phyloP scores from a whole-genome alignment of 2,888 invertebrate species.

The Eupithecia subfuscata region DNA sequence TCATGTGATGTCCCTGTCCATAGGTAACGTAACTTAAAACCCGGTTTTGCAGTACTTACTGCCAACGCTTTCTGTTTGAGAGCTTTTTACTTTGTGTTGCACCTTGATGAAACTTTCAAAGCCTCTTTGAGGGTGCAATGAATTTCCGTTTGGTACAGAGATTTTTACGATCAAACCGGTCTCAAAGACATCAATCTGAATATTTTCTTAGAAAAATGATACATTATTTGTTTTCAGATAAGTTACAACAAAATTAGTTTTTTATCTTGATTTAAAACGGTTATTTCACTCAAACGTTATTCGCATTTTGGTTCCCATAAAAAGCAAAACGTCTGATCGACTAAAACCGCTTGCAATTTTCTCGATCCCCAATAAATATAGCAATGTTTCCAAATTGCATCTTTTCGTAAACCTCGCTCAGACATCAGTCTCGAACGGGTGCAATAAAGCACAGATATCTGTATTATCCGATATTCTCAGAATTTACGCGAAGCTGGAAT shows the following conservation, averaged over 20 bases:
- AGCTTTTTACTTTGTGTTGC: slow-evolving; percentile 8
- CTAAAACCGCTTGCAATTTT: slow-evolving; percentile 45
- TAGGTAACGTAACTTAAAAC: no score
- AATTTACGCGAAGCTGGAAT: slow-evolving; percentile 2
- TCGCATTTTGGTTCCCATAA: slow-evolving; percentile 13
- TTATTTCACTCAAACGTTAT: not conserved
- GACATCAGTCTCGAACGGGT: slow-evolving; percentile 36
- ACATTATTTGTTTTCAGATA: not conserved
- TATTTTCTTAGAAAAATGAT: not conserved
- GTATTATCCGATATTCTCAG: slow-evolving; percentile 1
- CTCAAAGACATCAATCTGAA: not conserved
- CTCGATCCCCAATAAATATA: slow-evolving; percentile 48
- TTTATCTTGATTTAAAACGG: not conserved
- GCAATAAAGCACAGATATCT: slow-evolving; percentile 36
- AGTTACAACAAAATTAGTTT: not conserved
- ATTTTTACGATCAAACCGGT: not conserved
- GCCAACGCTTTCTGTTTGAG: slow-evolving; percentile 1
- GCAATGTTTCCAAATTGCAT: slow-evolving; percentile 50
- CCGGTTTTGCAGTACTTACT: slow-evolving; percentile 1
- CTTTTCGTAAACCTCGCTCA: slow-evolving; percentile 42
- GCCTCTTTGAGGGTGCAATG: slow-evolving; percentile 23
- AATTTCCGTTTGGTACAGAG: slow-evolving; percentile 11
- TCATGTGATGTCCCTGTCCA: no score
- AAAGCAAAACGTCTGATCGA: slow-evolving; percentile 29
- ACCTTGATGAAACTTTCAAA: slow-evolving; percentile 11